Evolutionary conservation across 2,113 vertebrate species (phyloP), one percentile per base, ranked within the genome.

Genomic region (Sigmodon hispidus): DNA sequence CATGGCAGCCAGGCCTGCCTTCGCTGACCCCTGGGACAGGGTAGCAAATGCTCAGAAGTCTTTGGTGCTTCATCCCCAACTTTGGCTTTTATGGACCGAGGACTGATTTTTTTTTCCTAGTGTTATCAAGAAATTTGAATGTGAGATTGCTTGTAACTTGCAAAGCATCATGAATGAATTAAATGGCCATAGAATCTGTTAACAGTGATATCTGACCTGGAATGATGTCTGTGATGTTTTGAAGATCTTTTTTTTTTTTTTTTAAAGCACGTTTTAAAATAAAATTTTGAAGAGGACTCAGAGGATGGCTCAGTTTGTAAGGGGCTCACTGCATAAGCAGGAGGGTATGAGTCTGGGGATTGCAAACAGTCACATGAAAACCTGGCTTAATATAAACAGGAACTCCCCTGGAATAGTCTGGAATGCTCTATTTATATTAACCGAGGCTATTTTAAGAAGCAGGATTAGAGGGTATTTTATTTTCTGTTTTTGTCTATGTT

Each of bases 61-160:
- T 75, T 21, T 3, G 0, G 50, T 7, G 3, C 73, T 86, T 83
- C 31, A 7, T 26, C 40, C 83, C 69, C 34, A 45, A 21, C 87
- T 87, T 91, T 87, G 70, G 75, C 80, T 67, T 89, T 73, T 24
- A 21, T 7, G 55, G 40, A 55, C 87, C 12, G 2, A 79, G 84
- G 65, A 75, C 57, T 48, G 21, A 22, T 92, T 88, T 86, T 95
- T 92, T 92, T 88, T 86, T 95, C 90, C 63, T 67, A 93, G 50
- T 61, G 70, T 94, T 45, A 43, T 89, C 81, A 73, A 43, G 63
- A 69, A 79, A 92, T 81, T 36, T 79, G 90, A 73, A 67, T n/a
- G 31, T 50, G 83, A 36, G n/a, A 52, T 88, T 59, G 69, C 36
- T 70, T 83, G 65, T 93, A 85, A 90, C 95, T 83, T 83, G 75